Evolutionary conservation across 2,113 vertebrate species (phyloP).

Genomic region (Datnioides undecimradiatus): DNA sequence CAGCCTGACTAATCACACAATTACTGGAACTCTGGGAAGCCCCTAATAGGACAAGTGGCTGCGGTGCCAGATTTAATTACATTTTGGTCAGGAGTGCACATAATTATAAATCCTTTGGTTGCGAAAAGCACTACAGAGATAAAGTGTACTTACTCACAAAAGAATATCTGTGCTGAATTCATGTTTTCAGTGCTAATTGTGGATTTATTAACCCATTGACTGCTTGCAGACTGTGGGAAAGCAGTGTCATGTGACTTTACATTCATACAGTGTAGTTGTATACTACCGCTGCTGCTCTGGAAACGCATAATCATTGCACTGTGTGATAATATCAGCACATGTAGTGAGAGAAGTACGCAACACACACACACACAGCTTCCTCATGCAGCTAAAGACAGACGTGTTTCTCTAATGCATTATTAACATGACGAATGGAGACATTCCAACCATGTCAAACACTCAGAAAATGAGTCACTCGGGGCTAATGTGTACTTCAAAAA

Average conservation of each 20-base stretch:
- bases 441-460: neutral
- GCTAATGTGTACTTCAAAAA: neutral
- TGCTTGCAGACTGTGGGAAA: neutral
- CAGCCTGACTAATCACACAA: neutral
- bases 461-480: neutral
- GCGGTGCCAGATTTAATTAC: neutral
- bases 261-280: neutral
- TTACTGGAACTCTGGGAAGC: neutral
- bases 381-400: constrained; percentile 31
- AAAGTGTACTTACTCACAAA: neutral
- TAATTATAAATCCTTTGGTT: neutral
- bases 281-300: neutral
- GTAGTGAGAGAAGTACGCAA: neutral
- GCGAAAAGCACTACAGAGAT: too few species aligned
- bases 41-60: neutral
- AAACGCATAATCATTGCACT: constrained; percentile 40
- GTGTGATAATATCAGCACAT: constrained; percentile 38
- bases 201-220: neutral
- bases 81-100: neutral
- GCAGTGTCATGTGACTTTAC: neutral
- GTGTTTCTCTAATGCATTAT: neutral
- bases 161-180: neutral
- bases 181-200: neutral
- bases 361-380: neutral
- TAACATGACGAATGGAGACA: constrained; percentile 2